Evolutionary conservation across 2,113 vertebrate genomes (phyloP).

Genomic region (Crotalus tigris): DNA sequence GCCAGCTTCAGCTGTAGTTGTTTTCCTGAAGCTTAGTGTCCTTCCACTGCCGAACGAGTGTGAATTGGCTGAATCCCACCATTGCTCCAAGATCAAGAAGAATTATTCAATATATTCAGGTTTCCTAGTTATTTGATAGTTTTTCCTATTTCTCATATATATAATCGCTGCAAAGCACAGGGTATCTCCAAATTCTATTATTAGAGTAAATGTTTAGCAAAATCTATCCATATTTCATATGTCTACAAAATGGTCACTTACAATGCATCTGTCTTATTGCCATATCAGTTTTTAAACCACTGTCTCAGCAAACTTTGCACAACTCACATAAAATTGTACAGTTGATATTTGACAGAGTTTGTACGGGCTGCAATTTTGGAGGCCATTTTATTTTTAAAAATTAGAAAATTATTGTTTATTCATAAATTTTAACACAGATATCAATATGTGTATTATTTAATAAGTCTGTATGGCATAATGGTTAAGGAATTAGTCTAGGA

Average conservation of each 20-base stretch:
- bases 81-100: not conserved
- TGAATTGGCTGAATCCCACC: no score
- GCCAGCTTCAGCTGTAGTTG: no score
- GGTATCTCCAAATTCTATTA: not conserved
- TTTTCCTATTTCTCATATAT: not conserved
- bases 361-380: not conserved
- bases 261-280: not conserved
- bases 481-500: not conserved
- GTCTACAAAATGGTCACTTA: not conserved
- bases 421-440: not conserved
- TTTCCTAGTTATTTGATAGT: not conserved
- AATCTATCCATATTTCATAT: not conserved
- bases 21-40: no score
- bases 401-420: not conserved
- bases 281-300: not conserved
- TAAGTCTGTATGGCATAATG: not conserved
- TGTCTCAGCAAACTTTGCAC: not conserved
- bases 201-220: not conserved
- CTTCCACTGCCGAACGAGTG: no score
- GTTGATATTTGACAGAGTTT: not conserved
- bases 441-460: not conserved
- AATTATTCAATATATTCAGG: not conserved
- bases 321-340: not conserved
- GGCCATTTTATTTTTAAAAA: not conserved
- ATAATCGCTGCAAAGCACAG: not conserved